A percentile compares a stretch with the other conserved stretches of the same genome.
Evolutionary conservation across 2,113 vertebrate genomes (phyloP).

Genomic region (Mus pahari): DNA sequence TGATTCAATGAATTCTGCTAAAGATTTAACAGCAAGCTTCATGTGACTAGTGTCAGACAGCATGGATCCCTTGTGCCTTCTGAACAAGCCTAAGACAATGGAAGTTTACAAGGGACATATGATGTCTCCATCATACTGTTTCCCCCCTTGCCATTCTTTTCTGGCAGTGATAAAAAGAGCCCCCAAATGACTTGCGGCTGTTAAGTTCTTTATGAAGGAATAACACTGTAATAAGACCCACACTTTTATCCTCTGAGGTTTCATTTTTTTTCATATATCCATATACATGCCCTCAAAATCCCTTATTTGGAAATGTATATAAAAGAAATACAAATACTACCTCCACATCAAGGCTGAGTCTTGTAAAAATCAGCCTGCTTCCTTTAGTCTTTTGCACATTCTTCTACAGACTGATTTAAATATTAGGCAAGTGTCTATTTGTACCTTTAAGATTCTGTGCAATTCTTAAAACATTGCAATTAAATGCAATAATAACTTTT

Average conservation of each 20-base stretch:
- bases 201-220: constrained; percentile 30
- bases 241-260: constrained; percentile 41
- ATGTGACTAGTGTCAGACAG: not conserved
- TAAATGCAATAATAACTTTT: constrained; percentile 86
- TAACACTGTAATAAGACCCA: not conserved
- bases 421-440: constrained; percentile 20
- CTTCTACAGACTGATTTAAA: constrained; percentile 19
- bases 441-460: constrained; percentile 42
- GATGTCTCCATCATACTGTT: not conserved
- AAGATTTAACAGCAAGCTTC: constrained; percentile 49
- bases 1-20: constrained; percentile 62
- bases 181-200: not conserved
- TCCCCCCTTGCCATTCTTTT: not conserved
- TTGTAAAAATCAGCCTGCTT: not conserved
- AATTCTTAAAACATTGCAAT: constrained; percentile 84
- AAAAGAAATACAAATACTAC: constrained; percentile 43
- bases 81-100: not conserved
- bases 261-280: constrained; percentile 26
- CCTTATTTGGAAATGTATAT: constrained; percentile 6
- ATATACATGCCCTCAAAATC: not conserved
- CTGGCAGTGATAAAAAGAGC: not conserved
- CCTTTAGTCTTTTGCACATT: constrained; percentile 16
- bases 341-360: not conserved
- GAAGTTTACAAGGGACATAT: not conserved
- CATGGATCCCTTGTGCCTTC: constrained; percentile 1